Percentiles rank a stretch among this genome's conserved stretches.
Conservation (phyloP, 2,888 invertebrate species). For the Brenthis daphne region DNA sequence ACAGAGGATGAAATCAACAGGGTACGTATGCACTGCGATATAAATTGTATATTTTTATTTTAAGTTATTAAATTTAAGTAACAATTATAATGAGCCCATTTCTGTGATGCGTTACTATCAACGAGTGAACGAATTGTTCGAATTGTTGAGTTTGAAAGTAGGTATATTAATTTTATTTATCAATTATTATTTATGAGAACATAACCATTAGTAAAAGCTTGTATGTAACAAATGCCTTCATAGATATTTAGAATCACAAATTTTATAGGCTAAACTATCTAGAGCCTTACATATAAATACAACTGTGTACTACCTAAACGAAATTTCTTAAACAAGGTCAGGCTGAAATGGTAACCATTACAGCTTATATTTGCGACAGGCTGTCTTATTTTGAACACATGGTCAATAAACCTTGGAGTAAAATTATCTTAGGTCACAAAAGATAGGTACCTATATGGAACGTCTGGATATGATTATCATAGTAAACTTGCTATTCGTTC, state of each 20-base stretch:
- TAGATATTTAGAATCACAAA: too few species aligned
- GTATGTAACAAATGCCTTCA: too few species aligned
- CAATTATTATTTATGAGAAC: too few species aligned
- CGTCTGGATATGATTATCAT: slow-evolving; percentile 21
- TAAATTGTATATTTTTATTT: not conserved
- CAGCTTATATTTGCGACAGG: not conserved
- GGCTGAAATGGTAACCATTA: slow-evolving; percentile 2
- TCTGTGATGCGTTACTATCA: too few species aligned
- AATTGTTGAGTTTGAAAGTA: too few species aligned
- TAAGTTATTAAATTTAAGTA: not conserved
- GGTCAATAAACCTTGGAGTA: not conserved
- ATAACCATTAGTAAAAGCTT: too few species aligned
- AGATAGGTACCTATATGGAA: not conserved
- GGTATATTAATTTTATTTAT: too few species aligned
- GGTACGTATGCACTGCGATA: slow-evolving; percentile 53
- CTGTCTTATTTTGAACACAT: not conserved
- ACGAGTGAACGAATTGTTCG: too few species aligned
- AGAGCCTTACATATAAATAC: too few species aligned
- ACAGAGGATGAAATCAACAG: slow-evolving; percentile 74
- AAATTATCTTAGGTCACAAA: slow-evolving; percentile 7
- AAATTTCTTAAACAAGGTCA: not conserved
- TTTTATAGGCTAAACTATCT: too few species aligned
- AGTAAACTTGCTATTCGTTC: slow-evolving; percentile 19
- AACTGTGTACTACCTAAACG: not conserved
- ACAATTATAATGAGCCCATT: too few species aligned